These are phyloP conservation scores for Oenanthe melanoleuca DNA, from an alignment of 2,113 vertebrate genomes.

Conservation along the genomic window DNA sequence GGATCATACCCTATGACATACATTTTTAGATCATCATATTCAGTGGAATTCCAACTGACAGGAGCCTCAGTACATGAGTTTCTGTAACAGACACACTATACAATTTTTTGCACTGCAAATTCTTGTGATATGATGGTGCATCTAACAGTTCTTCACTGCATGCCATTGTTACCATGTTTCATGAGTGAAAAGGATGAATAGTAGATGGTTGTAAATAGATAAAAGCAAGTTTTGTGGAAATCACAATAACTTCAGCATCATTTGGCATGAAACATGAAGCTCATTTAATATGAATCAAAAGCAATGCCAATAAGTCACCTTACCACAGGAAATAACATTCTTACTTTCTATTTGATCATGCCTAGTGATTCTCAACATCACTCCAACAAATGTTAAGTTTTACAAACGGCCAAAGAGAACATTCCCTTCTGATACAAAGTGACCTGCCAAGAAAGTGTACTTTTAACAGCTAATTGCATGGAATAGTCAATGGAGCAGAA, in stretches of 20 bases:
- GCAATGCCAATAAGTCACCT: not conserved
- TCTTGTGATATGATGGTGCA: not conserved
- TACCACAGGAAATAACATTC: not conserved
- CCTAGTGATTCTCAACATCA: not conserved
- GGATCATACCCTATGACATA: not conserved
- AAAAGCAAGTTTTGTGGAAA: not conserved
- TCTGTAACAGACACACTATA: not conserved
- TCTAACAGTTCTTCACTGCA: not conserved
- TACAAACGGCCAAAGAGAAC: not conserved
- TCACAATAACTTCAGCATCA: not conserved
- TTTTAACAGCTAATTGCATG: conserved; percentile 49
- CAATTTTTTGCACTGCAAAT: not conserved
- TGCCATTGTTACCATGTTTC: not conserved
- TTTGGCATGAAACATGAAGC: not conserved
- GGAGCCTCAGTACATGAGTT: not conserved
- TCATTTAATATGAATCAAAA: not conserved
- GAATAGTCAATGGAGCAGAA: conserved; percentile 45
- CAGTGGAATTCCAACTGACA: not conserved
- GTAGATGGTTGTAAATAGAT: not conserved
- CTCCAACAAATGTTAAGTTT: not conserved
- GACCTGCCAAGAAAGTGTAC: not conserved
- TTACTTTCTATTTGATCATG: not conserved
- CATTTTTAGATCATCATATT: not conserved
- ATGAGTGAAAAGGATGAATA: not conserved
- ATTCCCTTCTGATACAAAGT: not conserved